Base-by-base conservation (phyloP, 2,888 invertebrate species). In the Tolmerus cingulatus region DNA sequence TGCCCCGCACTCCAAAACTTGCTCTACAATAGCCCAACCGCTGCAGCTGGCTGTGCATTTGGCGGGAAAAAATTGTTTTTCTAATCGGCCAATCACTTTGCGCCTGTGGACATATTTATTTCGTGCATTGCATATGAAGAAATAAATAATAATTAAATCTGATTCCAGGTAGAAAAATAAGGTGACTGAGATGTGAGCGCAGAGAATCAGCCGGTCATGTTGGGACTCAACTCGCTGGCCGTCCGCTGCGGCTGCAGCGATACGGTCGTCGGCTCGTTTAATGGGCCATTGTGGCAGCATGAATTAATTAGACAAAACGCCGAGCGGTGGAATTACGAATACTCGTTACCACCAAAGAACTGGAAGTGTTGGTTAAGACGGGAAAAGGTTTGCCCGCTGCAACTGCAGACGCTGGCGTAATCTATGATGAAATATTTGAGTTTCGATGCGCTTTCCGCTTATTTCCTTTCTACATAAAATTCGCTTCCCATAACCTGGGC, bases 121-220 rank as follows among this genome's bases (percentile, higher is more conserved):
- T 43, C 82, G 57, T 82, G 82, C 46, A 79, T 79, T 78, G 66
- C 23, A 81, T 81, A 82, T 82, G 37, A 66, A 82, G 51, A 82
- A 55, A 82, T 82, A 82, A 57, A 82, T 82, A 82, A 82, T 82
- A 82, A 82, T 82, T 82, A 82, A 57, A 82, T 37, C 51, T 57
- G 66, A 82, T 66, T 82, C 66, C 37, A 82, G 37, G 40, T 14
- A 34, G 51, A 82, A 82, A 55, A 82, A 82, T 82, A 55, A 55
- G 66, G 37, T 37, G 66, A 82, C 9, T 30, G 57, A 66, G 30
- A 66, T 57, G 66, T 57, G 66, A 82, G 55, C 55, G 79, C 79
- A 16, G 30, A 79, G 79, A 51, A 46, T 79, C 27, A 79, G 51
- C 16, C 79, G 30, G 30, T 79, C 51, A 79, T 79, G 79, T 79